Evolutionary conservation across 2,113 vertebrate species (phyloP).

Genomic region (Dicrurus megarhynchus): DNA sequence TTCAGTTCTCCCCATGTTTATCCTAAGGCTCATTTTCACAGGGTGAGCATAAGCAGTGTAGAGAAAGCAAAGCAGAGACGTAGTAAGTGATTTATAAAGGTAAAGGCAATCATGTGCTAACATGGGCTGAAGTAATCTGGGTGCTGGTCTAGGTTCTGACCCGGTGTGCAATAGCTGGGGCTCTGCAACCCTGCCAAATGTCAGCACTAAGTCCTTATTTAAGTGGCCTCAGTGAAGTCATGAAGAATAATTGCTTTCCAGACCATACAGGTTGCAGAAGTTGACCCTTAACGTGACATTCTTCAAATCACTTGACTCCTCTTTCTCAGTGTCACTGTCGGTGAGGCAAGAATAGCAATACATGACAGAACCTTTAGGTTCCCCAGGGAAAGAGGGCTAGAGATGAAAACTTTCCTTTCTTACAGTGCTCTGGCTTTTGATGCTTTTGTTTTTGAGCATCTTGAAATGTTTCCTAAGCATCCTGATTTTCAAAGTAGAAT

Average conservation of each 20-base stretch:
- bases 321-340: background rate
- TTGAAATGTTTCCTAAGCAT: background rate
- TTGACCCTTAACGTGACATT: background rate
- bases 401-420: background rate
- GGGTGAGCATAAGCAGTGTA: background rate
- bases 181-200: background rate
- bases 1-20: background rate
- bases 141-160: background rate
- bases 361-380: background rate
- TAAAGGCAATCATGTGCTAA: background rate
- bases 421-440: background rate
- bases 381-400: background rate
- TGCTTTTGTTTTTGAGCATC: background rate
- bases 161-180: accelerated
- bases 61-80: background rate
- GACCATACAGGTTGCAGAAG: background rate
- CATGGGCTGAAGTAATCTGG: background rate
- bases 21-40: background rate
- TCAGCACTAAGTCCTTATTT: background rate
- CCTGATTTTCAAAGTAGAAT: background rate
- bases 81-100: background rate
- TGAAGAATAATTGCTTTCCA: conserved; percentile 8
- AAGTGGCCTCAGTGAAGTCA: background rate
- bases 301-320: background rate
- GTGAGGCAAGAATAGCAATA: background rate